Percentiles rank a stretch among this genome's conserved stretches.
phyloP scores from a whole-genome alignment of 2,888 invertebrate genomes.

The Cosmia trapezina region DNA sequence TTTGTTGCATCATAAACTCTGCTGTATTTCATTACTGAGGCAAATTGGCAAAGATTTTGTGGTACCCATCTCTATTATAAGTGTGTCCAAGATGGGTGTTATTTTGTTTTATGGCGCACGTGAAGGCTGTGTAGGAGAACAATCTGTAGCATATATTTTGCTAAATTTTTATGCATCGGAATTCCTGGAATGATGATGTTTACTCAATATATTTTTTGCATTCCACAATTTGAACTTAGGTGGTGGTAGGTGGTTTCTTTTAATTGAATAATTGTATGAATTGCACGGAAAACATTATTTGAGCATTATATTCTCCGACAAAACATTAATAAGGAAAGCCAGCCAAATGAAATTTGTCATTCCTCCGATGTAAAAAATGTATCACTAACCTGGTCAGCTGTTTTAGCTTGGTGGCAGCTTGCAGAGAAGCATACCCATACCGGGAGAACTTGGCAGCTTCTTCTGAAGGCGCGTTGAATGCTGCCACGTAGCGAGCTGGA shows the following conservation, averaged over 20 bases:
- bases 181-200: too few relatives aligned
- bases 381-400: conserved; percentile 89
- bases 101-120: neutral
- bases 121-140: too few relatives aligned
- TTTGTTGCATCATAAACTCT: conserved; percentile 9
- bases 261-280: too few relatives aligned
- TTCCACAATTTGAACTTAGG: too few relatives aligned
- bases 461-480: conserved; percentile 93
- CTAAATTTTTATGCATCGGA: too few relatives aligned
- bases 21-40: neutral
- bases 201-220: too few relatives aligned
- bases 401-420: conserved; percentile 91
- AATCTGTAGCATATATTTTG: too few relatives aligned
- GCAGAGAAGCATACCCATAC: conserved; percentile 93
- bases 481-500: conserved; percentile 93
- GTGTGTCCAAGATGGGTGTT: neutral
- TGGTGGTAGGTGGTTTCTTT: too few relatives aligned
- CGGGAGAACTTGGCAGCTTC: conserved; percentile 91
- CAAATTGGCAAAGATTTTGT: neutral
- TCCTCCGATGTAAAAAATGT: neutral
- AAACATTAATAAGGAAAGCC: too few relatives aligned
- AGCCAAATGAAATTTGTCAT: too few relatives aligned
- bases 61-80: neutral
- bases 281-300: too few relatives aligned
- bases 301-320: too few relatives aligned